A percentile compares a stretch with the other conserved stretches of the same genome.
Evolutionary conservation across 2,113 vertebrate species (phyloP).

Genomic region (Desmodus rotundus): DNA sequence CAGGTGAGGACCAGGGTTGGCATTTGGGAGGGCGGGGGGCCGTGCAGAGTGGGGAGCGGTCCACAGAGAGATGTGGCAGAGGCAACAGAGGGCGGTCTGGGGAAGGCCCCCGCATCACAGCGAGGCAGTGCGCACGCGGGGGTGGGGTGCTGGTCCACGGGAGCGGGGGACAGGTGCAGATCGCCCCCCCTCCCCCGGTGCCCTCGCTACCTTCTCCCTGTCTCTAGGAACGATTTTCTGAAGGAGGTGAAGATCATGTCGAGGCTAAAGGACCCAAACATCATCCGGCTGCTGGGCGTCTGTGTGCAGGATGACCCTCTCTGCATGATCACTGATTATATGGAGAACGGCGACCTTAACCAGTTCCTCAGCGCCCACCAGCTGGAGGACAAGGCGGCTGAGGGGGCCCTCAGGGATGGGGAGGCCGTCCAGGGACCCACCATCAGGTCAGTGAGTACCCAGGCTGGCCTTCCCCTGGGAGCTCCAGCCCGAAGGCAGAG

Average conservation of each 20-base stretch:
- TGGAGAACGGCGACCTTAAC: constrained; percentile 95
- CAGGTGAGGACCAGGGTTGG: constrained; percentile 79
- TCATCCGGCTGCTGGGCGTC: constrained; percentile 93
- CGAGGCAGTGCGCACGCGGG: accelerated
- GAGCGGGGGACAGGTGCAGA: background rate
- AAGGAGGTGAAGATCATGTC: constrained; percentile 96
- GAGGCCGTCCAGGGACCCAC: constrained; percentile 78
- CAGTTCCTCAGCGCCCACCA: constrained; percentile 90
- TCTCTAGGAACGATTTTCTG: constrained; percentile 89
- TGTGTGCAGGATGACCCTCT: constrained; percentile 91
- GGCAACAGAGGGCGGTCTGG: too few relatives aligned
- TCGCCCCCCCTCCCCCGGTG: accelerated
- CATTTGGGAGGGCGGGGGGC: background rate
- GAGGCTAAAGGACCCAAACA: constrained; percentile 92
- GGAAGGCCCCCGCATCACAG: background rate
- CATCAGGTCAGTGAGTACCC: constrained; percentile 82
- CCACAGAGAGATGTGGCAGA: background rate
- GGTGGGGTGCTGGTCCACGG: accelerated
- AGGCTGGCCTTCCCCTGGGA: background rate
- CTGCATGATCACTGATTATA: constrained; percentile 96
- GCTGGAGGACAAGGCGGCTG: constrained; percentile 86
- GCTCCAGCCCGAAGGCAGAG: background rate
- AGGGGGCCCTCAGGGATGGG: constrained; percentile 76
- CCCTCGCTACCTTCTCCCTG: background rate
- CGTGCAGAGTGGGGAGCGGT: background rate